Conservation (phyloP, 2,888 invertebrate species). For the Xanthorhoe spadicearia region DNA sequence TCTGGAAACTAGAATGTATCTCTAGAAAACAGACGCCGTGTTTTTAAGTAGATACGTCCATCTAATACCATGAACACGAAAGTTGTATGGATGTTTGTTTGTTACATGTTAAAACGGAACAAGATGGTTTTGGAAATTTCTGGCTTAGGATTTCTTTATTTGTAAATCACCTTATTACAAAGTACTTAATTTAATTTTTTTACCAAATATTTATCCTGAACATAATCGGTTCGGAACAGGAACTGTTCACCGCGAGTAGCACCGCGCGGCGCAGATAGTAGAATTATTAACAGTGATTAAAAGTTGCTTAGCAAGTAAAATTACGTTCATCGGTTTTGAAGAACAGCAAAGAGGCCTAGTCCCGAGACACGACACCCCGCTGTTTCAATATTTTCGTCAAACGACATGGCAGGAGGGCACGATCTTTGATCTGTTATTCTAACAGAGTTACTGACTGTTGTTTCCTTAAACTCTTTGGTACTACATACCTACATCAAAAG, state of each 20-base stretch:
- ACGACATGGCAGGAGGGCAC: slow-evolving; percentile 18
- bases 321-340: background rate
- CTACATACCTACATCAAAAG: background rate
- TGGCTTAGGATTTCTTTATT: no score
- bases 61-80: background rate
- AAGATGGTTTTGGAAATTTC: no score
- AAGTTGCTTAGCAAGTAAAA: background rate
- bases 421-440: slow-evolving; percentile 12
- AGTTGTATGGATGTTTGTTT: no score
- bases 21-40: background rate
- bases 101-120: no score
- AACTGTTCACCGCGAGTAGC: no score
- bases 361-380: slow-evolving; percentile 22
- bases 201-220: no score
- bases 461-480: background rate
- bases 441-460: background rate
- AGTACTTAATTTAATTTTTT: no score
- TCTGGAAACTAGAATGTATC: no score
- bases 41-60: background rate
- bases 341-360: background rate
- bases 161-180: no score
- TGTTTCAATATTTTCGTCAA: slow-evolving; percentile 30
- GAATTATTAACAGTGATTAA: background rate
- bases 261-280: no score
- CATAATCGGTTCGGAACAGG: no score